Evolutionary conservation across 2,888 invertebrate species (phyloP).

Genomic region (Amiota communis): DNA sequence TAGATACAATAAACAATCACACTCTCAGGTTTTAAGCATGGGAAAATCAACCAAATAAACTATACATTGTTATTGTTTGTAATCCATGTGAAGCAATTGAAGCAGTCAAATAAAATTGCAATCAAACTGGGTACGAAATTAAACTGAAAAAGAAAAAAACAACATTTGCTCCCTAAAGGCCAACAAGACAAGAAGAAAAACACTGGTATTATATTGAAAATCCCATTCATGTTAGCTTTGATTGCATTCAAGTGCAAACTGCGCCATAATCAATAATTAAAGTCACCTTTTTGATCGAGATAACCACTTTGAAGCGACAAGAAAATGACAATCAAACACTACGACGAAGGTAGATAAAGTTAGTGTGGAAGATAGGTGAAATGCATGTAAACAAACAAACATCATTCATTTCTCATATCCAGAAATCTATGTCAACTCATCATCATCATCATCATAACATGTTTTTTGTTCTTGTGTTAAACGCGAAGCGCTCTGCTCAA

Average conservation of each 20-base stretch:
- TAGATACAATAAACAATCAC: constrained; percentile 18
- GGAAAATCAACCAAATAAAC: constrained; percentile 48
- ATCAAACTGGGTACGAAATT: not conserved
- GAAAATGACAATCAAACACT: not conserved
- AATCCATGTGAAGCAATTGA: too few relatives aligned
- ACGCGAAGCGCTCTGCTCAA: constrained; percentile 49
- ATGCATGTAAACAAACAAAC: not conserved
- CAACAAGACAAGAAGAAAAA: constrained; percentile 45
- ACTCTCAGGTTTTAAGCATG: constrained; percentile 34
- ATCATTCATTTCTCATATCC: not conserved
- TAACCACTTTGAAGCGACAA: constrained; percentile 34
- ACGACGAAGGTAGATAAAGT: too few relatives aligned
- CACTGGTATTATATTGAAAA: not conserved
- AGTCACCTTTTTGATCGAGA: constrained; percentile 55
- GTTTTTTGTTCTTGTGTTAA: not conserved
- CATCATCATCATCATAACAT: not conserved
- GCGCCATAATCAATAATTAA: constrained; percentile 62
- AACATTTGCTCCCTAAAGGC: constrained; percentile 21
- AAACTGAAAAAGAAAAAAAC: constrained; percentile 28
- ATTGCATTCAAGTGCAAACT: constrained; percentile 36
- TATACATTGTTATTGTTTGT: too few relatives aligned
- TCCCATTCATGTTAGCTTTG: constrained; percentile 22
- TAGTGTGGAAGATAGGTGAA: not conserved
- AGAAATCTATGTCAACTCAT: constrained; percentile 8
- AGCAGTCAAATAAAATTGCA: too few relatives aligned